These are phyloP conservation scores for Trilocha varians DNA, from an alignment of 2,888 invertebrate species.

Conservation along the genomic window DNA sequence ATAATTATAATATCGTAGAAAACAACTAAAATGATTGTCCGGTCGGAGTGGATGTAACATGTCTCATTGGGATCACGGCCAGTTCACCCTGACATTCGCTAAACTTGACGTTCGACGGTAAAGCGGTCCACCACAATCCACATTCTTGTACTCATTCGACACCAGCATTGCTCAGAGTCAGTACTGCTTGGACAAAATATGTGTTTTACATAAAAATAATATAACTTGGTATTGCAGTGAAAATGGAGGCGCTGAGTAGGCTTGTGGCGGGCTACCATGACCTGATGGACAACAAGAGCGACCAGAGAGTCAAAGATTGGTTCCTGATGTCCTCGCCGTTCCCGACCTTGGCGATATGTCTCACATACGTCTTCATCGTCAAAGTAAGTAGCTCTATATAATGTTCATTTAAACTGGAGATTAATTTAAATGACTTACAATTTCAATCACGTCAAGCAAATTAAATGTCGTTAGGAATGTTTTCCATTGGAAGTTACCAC, in stretches of 20 bases:
- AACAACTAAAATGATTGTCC: neutral
- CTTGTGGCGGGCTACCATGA: conserved; percentile 80
- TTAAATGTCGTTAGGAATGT: conserved; percentile 24
- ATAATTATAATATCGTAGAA: too few species aligned
- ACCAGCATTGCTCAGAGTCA: conserved; percentile 17
- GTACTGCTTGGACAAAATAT: conserved; percentile 8
- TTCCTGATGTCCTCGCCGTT: conserved; percentile 86
- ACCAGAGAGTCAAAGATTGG: conserved; percentile 86
- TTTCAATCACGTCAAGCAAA: conserved; percentile 17
- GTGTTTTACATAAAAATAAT: neutral
- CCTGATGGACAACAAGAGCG: conserved; percentile 88
- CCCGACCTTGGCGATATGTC: conserved; percentile 83
- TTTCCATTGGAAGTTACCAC: conserved; percentile 26
- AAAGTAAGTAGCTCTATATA: conserved; percentile 63
- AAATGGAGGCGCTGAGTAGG: conserved; percentile 75
- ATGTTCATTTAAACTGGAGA: conserved; percentile 14
- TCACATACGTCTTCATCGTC: conserved; percentile 82
- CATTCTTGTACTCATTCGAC: conserved; percentile 22
- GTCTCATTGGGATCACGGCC: conserved; percentile 13
- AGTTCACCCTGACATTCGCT: conserved; percentile 55
- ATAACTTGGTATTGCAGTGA: conserved; percentile 46
- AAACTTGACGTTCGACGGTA: conserved; percentile 29
- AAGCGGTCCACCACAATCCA: conserved; percentile 16
- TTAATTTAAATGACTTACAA: conserved; percentile 9
- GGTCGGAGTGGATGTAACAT: neutral